Percentiles rank a stretch among this genome's conserved stretches.
phyloP scores from a whole-genome alignment of 2,113 vertebrate species.

The Larimichthys crocea region DNA sequence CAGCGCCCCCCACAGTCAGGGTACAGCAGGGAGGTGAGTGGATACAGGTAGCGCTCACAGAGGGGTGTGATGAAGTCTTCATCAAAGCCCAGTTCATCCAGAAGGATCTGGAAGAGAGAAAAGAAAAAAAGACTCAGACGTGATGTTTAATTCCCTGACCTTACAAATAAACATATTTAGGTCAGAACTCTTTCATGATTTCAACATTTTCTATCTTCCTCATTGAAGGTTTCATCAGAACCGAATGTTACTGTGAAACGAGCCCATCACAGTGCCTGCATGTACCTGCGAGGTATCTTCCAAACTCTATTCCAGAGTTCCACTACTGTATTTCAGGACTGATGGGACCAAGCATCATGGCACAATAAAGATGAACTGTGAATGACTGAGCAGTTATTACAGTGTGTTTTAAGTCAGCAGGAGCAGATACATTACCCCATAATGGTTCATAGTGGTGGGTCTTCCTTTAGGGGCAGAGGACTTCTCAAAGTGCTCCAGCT shows the following conservation, averaged over 20 bases:
- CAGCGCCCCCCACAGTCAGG: slow-evolving; percentile 87
- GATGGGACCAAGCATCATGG: background rate
- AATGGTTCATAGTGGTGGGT: slow-evolving; percentile 98
- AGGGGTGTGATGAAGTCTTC: slow-evolving; percentile 88
- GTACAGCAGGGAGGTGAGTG: slow-evolving; percentile 88
- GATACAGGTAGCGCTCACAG: slow-evolving; percentile 88
- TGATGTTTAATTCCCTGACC: background rate
- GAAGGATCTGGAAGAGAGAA: slow-evolving; percentile 75
- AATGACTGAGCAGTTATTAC: background rate
- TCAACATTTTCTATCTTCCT: background rate
- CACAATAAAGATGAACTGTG: background rate
- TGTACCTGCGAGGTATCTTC: background rate
- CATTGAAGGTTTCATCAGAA: background rate
- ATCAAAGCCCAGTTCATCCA: slow-evolving; percentile 94
- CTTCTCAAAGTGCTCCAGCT: slow-evolving; percentile 94
- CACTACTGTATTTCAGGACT: background rate
- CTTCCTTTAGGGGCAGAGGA: slow-evolving; percentile 93
- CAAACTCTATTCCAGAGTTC: background rate
- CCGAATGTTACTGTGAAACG: background rate
- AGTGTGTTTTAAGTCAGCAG: background rate
- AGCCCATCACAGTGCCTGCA: background rate
- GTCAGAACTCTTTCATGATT: background rate
- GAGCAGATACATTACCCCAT: slow-evolving; percentile 87
- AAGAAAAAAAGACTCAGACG: background rate
- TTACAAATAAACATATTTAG: background rate